Base-by-base conservation (phyloP, 1,140 invertebrate genomes). In the Drosophila saltans region DNA sequence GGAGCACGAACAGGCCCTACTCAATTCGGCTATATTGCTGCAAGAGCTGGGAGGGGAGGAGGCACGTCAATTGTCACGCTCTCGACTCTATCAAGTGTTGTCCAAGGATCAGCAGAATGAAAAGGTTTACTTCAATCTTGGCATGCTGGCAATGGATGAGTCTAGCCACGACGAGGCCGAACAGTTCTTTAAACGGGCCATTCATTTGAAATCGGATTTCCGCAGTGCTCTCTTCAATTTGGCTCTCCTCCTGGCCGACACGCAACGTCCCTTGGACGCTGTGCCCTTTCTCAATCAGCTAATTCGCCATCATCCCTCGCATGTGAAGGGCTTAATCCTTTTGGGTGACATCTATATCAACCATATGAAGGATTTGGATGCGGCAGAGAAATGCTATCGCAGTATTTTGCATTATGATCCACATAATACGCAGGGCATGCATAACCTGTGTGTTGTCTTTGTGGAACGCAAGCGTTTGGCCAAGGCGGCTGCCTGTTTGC, bases 261-360 rank as follows among this genome's bases (percentile, higher is more conserved):
- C 97, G 61, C 95, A 97, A 65, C 93, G 97, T 60, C 97, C 98
- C 0, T 92, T 98, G 4, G 98, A 99, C 92, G 98, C 98, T 0
- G 96, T 97, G 9, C 97, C 97, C 0, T 98, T 98, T 92, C 93
- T 99, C 0, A 97, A 98, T 92, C 97, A 98, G 85, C 93, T 99
- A 1, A 96, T 99, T 26, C 94, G 97, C 74, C 95, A 97, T 90
- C 97, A 99, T 93, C 97, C 98, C 0, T 96, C 98, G 92, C 98
- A 99, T 91, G 95, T 97, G 0, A 99, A 99, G 93, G 98, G 97
- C 21, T 93, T 98, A 8, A 98, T 99, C 72, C 93, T 99, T 16
- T 93, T 99, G 5, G 98, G 98, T 11, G 98, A 99, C 91, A 98
- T 99, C 81, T 98, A 98, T 92, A 98, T 99, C 45, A 99, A 99